These are phyloP conservation scores for Palythoa grandiflora DNA, from an alignment of 92 coral and sea anemone genomes.

Conservation along the genomic window DNA sequence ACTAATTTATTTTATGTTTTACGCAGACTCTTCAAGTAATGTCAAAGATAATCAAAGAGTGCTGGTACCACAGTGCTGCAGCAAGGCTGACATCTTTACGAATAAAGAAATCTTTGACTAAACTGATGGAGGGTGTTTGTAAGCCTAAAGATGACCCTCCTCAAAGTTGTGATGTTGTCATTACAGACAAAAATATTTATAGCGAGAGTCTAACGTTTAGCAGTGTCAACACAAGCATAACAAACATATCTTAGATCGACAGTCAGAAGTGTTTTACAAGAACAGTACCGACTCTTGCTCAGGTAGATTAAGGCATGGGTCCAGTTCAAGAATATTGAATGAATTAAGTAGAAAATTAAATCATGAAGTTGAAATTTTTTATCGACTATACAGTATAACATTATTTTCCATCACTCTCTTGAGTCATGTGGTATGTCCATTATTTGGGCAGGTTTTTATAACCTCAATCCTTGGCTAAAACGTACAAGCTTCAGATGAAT, in stretches of 20 bases:
- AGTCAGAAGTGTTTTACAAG: too few species aligned
- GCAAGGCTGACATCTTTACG: conserved; percentile 93
- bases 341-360: too few species aligned
- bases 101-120: conserved; percentile 86
- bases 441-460: too few species aligned
- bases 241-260: neutral
- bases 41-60: conserved; percentile 87
- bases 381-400: too few species aligned
- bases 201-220: conserved; percentile 22
- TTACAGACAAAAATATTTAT: conserved; percentile 38
- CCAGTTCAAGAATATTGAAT: too few species aligned
- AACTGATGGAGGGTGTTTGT: conserved; percentile 77
- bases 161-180: conserved; percentile 6
- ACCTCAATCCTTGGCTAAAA: too few species aligned
- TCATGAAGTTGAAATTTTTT: too few species aligned
- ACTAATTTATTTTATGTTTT: neutral
- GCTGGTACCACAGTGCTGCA: conserved; percentile 91
- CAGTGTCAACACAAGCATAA: conserved; percentile 15
- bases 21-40: conserved; percentile 80
- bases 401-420: too few species aligned
- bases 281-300: too few species aligned
- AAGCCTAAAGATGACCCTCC: conserved; percentile 46
- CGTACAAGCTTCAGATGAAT: too few species aligned
- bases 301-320: too few species aligned
- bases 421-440: too few species aligned